Evolutionary conservation across 1,140 invertebrate species (phyloP), one percentile per base, ranked within the genome.

Genomic region (Protaetia brevitarsis): DNA sequence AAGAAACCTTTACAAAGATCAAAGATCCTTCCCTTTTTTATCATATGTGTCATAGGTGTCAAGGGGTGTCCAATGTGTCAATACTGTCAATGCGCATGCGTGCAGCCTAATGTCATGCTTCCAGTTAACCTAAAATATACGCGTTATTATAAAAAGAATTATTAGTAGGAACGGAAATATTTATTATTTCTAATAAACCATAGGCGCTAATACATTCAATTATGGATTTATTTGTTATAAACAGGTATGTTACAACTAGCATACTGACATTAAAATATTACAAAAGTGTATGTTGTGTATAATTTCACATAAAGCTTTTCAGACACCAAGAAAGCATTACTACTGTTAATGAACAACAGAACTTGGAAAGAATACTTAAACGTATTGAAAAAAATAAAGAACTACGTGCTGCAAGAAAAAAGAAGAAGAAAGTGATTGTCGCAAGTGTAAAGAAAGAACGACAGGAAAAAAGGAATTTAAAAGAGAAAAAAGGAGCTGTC

Each of bases 201-300:
- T n/a, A n/a, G n/a, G n/a, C n/a, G n/a, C n/a, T n/a, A n/a, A n/a
- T n/a, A n/a, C n/a, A n/a, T n/a, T n/a, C n/a, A 21, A 23, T 51
- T 8, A 75, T 77, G 74, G 74, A 77, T 64, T 66, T 76, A 36
- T 76, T 77, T 69, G 71, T 76, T 61, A 68, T 76, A 41, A 73
- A 77, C 28, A 73, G 75, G 72, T 74, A 73, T 59, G 10, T 27
- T 26, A 34, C 1, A 23, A 58, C 31, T 16, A 5, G 3, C 21
- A n/a, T 29, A 41, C 10, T 41, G 16, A 19, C 64, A 65, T 65
- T 16, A 67, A 61, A 11, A n/a, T 21, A 21, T 58, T 29, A 28
- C 8, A 30, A 5, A 27, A 57, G 57, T 64, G n/a, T n/a, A n/a
- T n/a, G n/a, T n/a, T n/a, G n/a, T n/a, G n/a, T n/a, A n/a, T n/a